phyloP scores from a whole-genome alignment of 2,797 vertebrate species.

The Sandelia bainsii region DNA sequence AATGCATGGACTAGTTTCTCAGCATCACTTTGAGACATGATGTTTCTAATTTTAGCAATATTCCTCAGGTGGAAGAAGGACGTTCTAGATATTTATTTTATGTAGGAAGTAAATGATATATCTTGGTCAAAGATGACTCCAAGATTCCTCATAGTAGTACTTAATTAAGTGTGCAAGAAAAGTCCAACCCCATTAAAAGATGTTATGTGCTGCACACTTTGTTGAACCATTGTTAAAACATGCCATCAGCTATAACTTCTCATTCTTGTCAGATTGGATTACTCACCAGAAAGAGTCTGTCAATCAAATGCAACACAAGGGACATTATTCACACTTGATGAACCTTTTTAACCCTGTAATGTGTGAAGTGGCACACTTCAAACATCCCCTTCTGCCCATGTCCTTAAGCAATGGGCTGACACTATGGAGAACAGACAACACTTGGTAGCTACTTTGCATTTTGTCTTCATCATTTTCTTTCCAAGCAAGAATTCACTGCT shows the following conservation, averaged over 20 bases:
- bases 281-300: conserved; percentile 39
- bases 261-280: conserved; percentile 32
- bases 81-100: too few relatives aligned
- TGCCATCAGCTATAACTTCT: conserved; percentile 32
- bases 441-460: conserved; percentile 21
- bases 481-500: not conserved
- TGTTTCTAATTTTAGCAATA: too few relatives aligned
- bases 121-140: too few relatives aligned
- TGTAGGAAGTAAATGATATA: too few relatives aligned
- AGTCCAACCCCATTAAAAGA: conserved; percentile 12
- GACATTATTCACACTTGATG: conserved; percentile 53
- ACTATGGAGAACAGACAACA: conserved; percentile 10
- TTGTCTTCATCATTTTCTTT: not conserved
- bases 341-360: conserved; percentile 54
- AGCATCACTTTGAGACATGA: too few relatives aligned
- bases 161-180: conserved; percentile 3
- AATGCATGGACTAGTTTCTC: too few relatives aligned
- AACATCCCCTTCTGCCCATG: conserved; percentile 26
- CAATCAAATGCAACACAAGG: conserved; percentile 53
- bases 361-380: conserved; percentile 51
- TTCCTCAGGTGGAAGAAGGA: too few relatives aligned
- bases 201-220: conserved; percentile 29
- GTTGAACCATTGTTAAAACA: conserved; percentile 45
- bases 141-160: too few relatives aligned
- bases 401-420: conserved; percentile 33